phyloP scores from a whole-genome alignment of 2,888 invertebrate species.

The Orthonevra nobilis region DNA sequence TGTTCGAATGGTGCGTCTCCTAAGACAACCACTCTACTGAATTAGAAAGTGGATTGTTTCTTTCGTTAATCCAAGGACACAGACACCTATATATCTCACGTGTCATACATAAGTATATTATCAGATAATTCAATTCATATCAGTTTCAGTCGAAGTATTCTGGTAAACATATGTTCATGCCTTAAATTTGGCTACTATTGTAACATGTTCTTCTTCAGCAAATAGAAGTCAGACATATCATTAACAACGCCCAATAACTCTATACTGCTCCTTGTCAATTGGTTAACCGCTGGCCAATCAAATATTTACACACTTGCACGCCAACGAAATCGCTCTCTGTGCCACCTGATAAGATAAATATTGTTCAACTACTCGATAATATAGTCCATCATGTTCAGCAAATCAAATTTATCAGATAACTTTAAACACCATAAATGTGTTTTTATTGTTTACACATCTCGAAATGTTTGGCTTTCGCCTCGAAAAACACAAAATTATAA shows the following conservation, averaged over 20 bases:
- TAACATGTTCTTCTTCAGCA: too few relatives aligned
- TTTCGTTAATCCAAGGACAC: too few relatives aligned
- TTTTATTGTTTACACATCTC: background rate
- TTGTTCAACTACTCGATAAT: background rate
- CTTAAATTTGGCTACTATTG: too few relatives aligned
- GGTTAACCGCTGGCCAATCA: slow-evolving; percentile 38
- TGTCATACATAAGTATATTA: too few relatives aligned
- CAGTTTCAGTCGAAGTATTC: too few relatives aligned
- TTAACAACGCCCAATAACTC: slow-evolving; percentile 6
- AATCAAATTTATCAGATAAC: slow-evolving; percentile 15
- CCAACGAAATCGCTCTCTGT: background rate
- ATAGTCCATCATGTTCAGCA: slow-evolving; percentile 24
- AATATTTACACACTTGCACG: slow-evolving; percentile 21
- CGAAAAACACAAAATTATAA: background rate
- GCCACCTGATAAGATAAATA: slow-evolving; percentile 48
- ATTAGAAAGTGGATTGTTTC: too few relatives aligned
- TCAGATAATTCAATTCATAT: too few relatives aligned
- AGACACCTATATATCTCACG: too few relatives aligned
- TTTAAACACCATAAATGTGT: background rate
- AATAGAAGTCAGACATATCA: too few relatives aligned
- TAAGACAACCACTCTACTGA: too few relatives aligned
- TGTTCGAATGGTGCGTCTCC: too few relatives aligned
- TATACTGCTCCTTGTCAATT: background rate
- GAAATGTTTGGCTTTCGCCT: background rate
- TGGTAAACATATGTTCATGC: too few relatives aligned